phyloP scores from a whole-genome alignment of 1,140 invertebrate genomes.

The Drosophila virilis region DNA sequence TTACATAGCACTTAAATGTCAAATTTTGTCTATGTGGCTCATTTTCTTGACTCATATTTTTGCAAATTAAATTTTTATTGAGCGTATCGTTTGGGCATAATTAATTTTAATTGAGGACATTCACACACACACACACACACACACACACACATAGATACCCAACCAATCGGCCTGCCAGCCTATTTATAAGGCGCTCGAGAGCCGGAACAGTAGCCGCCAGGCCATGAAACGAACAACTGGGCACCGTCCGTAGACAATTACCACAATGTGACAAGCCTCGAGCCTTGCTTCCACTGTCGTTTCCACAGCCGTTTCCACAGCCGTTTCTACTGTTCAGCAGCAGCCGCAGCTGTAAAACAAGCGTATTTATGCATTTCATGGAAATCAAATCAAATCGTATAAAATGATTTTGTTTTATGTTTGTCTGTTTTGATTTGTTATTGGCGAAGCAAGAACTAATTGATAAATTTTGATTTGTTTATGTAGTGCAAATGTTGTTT shows the following conservation, averaged over 20 bases:
- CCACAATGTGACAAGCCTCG: constrained; percentile 17
- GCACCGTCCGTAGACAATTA: constrained; percentile 16
- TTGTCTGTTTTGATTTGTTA: constrained; percentile 35
- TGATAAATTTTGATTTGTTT: constrained; percentile 53
- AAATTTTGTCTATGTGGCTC: constrained; percentile 64
- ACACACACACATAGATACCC: constrained; percentile 14
- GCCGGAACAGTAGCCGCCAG: constrained; percentile 32
- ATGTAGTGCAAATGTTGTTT: constrained; percentile 39
- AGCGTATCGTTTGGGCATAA: constrained; percentile 83
- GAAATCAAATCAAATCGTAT: not conserved
- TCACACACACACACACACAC: constrained; percentile 25
- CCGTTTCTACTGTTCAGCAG: not conserved
- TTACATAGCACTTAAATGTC: constrained; percentile 67
- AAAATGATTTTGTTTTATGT: constrained; percentile 4
- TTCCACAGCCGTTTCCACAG: not conserved
- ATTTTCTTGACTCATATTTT: constrained; percentile 80
- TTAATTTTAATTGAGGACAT: constrained; percentile 83
- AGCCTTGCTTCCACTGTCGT: constrained; percentile 11
- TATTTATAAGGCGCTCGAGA: constrained; percentile 30
- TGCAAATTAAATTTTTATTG: constrained; percentile 82
- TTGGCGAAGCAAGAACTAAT: constrained; percentile 42
- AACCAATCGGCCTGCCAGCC: not conserved
- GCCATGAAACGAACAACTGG: constrained; percentile 15
- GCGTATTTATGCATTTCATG: constrained; percentile 1
- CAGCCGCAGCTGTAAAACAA: not conserved